phyloP scores from a whole-genome alignment of 2,888 invertebrate genomes.

The Neoscelio sp. region DNA sequence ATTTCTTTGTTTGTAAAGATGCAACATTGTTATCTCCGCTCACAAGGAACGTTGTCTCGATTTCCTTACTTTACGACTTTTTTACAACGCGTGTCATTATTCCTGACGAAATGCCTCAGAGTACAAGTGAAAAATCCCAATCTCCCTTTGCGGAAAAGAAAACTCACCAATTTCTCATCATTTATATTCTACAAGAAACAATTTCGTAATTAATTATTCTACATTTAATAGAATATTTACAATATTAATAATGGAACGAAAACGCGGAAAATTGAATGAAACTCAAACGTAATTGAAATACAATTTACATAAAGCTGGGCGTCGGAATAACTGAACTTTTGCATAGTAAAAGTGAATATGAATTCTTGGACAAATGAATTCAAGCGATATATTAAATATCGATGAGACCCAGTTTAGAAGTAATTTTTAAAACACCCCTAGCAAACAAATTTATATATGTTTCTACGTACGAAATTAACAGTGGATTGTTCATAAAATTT shows the following conservation, averaged over 20 bases:
- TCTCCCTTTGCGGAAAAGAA: slow-evolving; percentile 9
- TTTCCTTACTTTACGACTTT: slow-evolving; percentile 54
- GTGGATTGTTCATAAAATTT: no score
- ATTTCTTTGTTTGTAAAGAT: slow-evolving; percentile 51
- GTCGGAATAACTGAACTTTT: slow-evolving; percentile 35
- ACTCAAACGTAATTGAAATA: slow-evolving; percentile 4
- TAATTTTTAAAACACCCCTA: slow-evolving; percentile 23
- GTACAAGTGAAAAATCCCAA: slow-evolving; percentile 30
- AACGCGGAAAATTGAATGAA: background rate
- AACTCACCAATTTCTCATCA: background rate
- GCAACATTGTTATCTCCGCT: slow-evolving; percentile 39
- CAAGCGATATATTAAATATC: slow-evolving; percentile 34
- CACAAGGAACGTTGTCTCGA: slow-evolving; percentile 32
- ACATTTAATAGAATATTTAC: slow-evolving; percentile 11
- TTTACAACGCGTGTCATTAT: slow-evolving; percentile 43
- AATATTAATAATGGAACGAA: slow-evolving; percentile 32
- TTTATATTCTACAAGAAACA: no score
- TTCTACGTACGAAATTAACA: no score
- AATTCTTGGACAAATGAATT: slow-evolving; percentile 41
- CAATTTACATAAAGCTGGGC: no score
- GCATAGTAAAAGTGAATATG: slow-evolving; percentile 26
- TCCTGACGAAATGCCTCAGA: slow-evolving; percentile 22
- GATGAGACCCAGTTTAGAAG: slow-evolving; percentile 8
- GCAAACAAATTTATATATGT: no score
- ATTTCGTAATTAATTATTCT: slow-evolving; percentile 7